These are phyloP conservation scores for Boleophthalmus pectinirostris DNA, from an alignment of 2,113 vertebrate species.

Conservation along the genomic window DNA sequence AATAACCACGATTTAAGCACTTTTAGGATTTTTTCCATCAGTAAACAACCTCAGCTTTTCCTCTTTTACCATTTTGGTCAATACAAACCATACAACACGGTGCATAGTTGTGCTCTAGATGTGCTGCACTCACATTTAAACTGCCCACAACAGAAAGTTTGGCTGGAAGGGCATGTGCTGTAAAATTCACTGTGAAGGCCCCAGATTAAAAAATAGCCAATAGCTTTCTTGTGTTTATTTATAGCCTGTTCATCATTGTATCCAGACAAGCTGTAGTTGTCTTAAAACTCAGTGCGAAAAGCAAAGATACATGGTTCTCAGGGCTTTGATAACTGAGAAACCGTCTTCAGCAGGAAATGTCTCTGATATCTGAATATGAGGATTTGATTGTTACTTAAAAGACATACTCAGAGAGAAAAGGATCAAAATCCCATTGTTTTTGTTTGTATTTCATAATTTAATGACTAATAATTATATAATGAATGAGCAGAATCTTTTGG, in stretches of 20 bases:
- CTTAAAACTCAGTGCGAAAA: conserved; percentile 45
- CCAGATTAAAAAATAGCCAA: neutral
- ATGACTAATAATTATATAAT: no score
- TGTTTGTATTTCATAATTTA: conserved; percentile 46
- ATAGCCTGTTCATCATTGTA: conserved; percentile 24
- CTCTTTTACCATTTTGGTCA: neutral
- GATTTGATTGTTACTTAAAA: conserved; percentile 25
- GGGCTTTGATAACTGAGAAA: conserved; percentile 47
- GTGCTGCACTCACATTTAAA: no score
- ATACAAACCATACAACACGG: conserved; percentile 32
- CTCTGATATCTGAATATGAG: conserved; percentile 57
- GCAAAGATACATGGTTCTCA: conserved; percentile 42
- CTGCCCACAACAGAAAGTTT: no score
- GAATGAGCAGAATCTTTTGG: no score
- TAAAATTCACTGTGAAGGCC: no score
- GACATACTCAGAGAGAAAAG: conserved; percentile 34
- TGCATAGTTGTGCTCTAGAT: no score
- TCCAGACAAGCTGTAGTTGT: conserved; percentile 44
- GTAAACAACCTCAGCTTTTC: no score
- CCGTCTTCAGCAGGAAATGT: conserved; percentile 56
- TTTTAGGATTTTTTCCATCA: no score
- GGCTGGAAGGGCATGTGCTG: no score
- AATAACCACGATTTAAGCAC: no score
- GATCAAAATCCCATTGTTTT: conserved; percentile 13
- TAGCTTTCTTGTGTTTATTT: conserved; percentile 28